phyloP scores from a whole-genome alignment of 2,888 invertebrate species.

The Omphaloscelis lunosa region DNA sequence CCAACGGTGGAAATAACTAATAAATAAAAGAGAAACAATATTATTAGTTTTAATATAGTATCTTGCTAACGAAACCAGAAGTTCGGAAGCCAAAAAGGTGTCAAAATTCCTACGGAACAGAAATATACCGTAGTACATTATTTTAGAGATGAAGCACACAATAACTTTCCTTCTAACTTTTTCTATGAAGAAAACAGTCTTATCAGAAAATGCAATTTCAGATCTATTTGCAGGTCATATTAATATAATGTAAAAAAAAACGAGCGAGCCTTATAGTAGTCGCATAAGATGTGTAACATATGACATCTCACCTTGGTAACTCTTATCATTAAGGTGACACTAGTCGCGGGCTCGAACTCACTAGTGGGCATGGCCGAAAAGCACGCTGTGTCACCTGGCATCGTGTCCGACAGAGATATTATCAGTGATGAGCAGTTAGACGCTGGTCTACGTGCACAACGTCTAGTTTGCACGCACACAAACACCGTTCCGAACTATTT shows the following conservation, averaged over 20 bases:
- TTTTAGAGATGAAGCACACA: background rate
- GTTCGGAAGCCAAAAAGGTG: constrained; percentile 16
- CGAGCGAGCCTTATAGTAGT: too few relatives aligned
- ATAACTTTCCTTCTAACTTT: background rate
- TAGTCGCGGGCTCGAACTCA: too few relatives aligned
- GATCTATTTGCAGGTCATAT: background rate
- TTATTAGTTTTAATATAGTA: constrained; percentile 1
- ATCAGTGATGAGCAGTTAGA: too few relatives aligned
- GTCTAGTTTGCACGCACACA: too few relatives aligned
- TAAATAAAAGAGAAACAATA: constrained; percentile 1
- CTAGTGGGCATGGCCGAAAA: too few relatives aligned
- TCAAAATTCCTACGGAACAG: constrained; percentile 13
- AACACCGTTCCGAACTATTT: too few relatives aligned
- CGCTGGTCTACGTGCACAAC: too few relatives aligned
- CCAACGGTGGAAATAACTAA: background rate
- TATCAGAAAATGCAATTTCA: background rate
- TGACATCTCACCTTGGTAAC: too few relatives aligned
- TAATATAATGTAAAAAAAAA: background rate
- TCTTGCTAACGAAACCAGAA: background rate
- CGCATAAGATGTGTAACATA: too few relatives aligned
- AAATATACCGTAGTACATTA: background rate
- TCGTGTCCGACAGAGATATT: too few relatives aligned
- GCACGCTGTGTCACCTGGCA: too few relatives aligned
- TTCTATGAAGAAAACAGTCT: constrained; percentile 1
- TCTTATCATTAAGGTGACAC: too few relatives aligned